Evolutionary conservation across 2,888 invertebrate species (phyloP).

Genomic region (Eilema griseolum): DNA sequence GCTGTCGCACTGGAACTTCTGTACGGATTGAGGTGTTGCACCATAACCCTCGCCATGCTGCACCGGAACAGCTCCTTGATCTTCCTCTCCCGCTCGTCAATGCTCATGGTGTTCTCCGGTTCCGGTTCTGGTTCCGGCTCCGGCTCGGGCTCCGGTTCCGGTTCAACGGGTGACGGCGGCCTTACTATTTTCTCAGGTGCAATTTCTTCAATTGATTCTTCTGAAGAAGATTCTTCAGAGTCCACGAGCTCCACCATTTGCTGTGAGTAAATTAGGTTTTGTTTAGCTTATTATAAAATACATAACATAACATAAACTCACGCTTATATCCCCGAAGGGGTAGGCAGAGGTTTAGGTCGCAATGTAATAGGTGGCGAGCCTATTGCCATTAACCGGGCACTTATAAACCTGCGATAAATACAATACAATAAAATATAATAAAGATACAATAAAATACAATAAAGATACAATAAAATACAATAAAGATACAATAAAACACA

Average conservation of each 20-base stretch:
- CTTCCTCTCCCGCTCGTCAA: slow-evolving; percentile 86
- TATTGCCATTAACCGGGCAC: too few relatives aligned
- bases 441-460: too few relatives aligned
- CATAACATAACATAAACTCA: too few relatives aligned
- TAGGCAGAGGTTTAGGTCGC: too few relatives aligned
- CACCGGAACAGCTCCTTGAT: slow-evolving; percentile 95
- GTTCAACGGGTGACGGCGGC: slow-evolving; percentile 28
- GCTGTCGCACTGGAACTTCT: slow-evolving; percentile 93
- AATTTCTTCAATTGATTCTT: slow-evolving; percentile 50
- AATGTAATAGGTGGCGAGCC: too few relatives aligned
- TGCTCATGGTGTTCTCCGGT: slow-evolving; percentile 17
- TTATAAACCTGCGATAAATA: too few relatives aligned
- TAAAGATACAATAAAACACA: too few relatives aligned
- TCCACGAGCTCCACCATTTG: slow-evolving; percentile 79
- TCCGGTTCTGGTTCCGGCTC: slow-evolving; percentile 64
- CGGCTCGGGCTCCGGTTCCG: slow-evolving; percentile 63
- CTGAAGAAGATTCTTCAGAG: slow-evolving; percentile 67
- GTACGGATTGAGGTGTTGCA: slow-evolving; percentile 95
- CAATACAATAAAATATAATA: too few relatives aligned
- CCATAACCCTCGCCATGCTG: slow-evolving; percentile 93
- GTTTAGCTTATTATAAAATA: not conserved
- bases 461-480: too few relatives aligned
- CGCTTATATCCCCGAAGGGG: too few relatives aligned
- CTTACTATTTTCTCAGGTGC: slow-evolving; percentile 36
- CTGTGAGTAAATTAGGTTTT: slow-evolving; percentile 19